Base-by-base conservation (phyloP, 2,888 invertebrate genomes). In the Herminia tarsipennalis region DNA sequence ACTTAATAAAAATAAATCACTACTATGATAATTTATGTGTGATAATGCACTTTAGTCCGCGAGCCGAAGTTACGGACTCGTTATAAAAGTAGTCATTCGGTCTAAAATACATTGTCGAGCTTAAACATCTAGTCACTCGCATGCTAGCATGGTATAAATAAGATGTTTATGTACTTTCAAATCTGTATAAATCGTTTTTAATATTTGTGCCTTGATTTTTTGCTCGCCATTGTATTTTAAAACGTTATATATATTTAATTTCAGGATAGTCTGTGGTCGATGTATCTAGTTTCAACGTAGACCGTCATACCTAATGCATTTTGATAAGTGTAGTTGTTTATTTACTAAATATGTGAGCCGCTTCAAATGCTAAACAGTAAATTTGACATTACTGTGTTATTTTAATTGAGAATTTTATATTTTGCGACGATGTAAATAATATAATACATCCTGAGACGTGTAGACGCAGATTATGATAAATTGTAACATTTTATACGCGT, bases 1-100 rank as follows among this genome's bases (percentile, higher is more conserved):
- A 87, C 87, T 87, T 87, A 87, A 86, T 76, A 58, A 49, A 46
- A 73, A 65, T 66, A 62, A 66, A 64, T 62, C 71, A 77, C 72
- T 72, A 73, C 61, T 75, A 75, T 75, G 57, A 59, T 51, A 51
- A 70, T 73, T 71, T 69, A 72, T 56, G 78, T 78, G 79, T 85
- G 84, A 83, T 85, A 83, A 71, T 70, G 70, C 73, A 80, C 75
- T 67, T 67, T 73, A 62, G 56, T 47, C 51, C 44, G 56, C 54
- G 43, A 55, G 53, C 25, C 38, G 44, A 42, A 20, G 9, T 40
- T 33, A 25, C 25, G 32, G 24, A 10, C 20, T 50, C 34, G 51
- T 52, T n/a, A 41, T 38, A 41, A 42, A 53, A 30, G 46, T 75
- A 66, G 66, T 70, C 66, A 64, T 12, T 21, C 41, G 41, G 10